Evolutionary conservation across 2,888 invertebrate genomes (phyloP), one percentile per base, ranked within the genome.

Genomic region (Parochlus steinenii): DNA sequence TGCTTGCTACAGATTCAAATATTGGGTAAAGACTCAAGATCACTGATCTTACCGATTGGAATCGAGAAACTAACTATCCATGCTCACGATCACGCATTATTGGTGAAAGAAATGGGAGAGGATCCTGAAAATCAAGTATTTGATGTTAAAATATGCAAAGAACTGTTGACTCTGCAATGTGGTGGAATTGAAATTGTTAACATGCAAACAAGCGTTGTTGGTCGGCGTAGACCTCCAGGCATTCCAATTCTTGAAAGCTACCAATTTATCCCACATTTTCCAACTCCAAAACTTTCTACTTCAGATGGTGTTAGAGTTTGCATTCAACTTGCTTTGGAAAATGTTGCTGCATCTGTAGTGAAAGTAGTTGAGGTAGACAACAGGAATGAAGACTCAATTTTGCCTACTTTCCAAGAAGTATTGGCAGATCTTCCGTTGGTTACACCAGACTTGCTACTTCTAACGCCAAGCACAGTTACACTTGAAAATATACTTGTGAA

Each of bases 1-100:
- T 83, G 86, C 1, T 81, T 92, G 77, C 67, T 92, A 30, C 92
- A 92, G 61, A 82, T 83, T 55, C 69, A 71, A 24, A 77, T 87
- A 47, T 61, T 87, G 43, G 71, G 75, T 16, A 64, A 72, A 37
- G 72, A 75, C 42, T 69, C 73, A 1, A 66, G 80, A 19, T 68
- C 73, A 3, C 65, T 85, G 4, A 66, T 74, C 47, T 67, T 85
- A 1, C 86, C 87, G 0, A 82, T 79, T 1, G 67, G 76, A 36
- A 72, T 85, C 19, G 69, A 73, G 45, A 73, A 67, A 46, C 52
- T 82, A 1, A 64, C 67, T 12, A 77, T 85, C 27, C 70, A 80
- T 47, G 73, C 77, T 1, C 56, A 53, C 2, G 66, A 69, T 54
- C 74, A 74, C 44, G 62, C 69, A 41, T 52, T 61, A 22, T 53